Conservation (phyloP, 1,140 invertebrate genomes). For the Macrotrachela quadricornifera region DNA sequence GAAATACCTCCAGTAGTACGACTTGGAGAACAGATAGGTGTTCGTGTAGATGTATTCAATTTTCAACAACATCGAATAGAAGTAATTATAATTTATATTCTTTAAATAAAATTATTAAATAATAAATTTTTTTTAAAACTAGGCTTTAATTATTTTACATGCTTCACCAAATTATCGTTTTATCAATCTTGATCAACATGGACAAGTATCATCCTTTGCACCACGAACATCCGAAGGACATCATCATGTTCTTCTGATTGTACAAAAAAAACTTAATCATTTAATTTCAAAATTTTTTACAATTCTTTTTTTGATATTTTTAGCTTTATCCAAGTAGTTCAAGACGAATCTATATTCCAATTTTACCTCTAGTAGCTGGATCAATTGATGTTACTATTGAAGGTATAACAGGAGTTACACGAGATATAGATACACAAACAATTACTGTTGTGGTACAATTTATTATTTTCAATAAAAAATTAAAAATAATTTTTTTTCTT, state of each 20-base stretch:
- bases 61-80: slow-evolving; percentile 27
- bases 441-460: slow-evolving; percentile 1
- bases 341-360: slow-evolving; percentile 9
- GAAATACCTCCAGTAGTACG: slow-evolving; percentile 64
- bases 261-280: background rate
- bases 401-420: background rate
- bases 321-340: background rate
- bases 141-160: slow-evolving; percentile 53
- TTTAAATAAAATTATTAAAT: too few relatives aligned
- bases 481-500: background rate
- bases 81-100: too few relatives aligned
- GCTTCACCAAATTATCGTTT: slow-evolving; percentile 65
- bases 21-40: slow-evolving; percentile 75
- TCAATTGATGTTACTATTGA: background rate
- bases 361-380: slow-evolving; percentile 12
- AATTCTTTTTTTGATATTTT: too few relatives aligned
- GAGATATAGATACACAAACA: background rate
- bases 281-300: too few relatives aligned
- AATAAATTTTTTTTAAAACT: too few relatives aligned
- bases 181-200: slow-evolving; percentile 72
- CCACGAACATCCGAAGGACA: slow-evolving; percentile 29
- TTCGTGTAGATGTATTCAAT: slow-evolving; percentile 77
- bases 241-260: slow-evolving; percentile 4
- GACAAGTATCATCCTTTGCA: slow-evolving; percentile 47
- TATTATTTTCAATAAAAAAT: too few relatives aligned